phyloP scores from a whole-genome alignment of 2,113 vertebrate genomes.

The Scomber japonicus region DNA sequence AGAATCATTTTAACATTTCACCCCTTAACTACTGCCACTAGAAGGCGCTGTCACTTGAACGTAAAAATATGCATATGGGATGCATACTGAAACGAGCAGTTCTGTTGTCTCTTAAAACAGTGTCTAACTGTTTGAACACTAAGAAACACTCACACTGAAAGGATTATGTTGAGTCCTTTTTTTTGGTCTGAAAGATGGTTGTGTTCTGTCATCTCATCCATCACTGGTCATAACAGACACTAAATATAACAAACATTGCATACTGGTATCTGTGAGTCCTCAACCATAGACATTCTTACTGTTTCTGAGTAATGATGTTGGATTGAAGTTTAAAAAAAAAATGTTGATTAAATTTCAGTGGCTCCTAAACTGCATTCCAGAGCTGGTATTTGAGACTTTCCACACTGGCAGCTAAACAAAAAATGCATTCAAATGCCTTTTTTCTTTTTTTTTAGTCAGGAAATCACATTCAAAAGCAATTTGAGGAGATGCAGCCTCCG shows the following conservation, averaged over 20 bases:
- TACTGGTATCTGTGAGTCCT: not conserved
- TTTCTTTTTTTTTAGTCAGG: conserved; percentile 10
- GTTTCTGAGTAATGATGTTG: not conserved
- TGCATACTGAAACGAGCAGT: too few relatives aligned
- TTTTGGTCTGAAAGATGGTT: too few relatives aligned
- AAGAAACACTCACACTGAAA: too few relatives aligned
- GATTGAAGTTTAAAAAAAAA: not conserved
- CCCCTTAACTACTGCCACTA: too few relatives aligned
- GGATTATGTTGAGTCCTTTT: too few relatives aligned
- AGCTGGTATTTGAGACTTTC: not conserved
- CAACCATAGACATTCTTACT: not conserved
- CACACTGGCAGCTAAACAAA: not conserved
- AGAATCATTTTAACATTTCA: too few relatives aligned
- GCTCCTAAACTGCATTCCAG: not conserved
- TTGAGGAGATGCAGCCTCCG: conserved; percentile 35
- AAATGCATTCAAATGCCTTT: not conserved
- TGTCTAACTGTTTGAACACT: too few relatives aligned
- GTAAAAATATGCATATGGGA: too few relatives aligned
- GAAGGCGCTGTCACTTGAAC: too few relatives aligned
- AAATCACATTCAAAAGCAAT: conserved; percentile 35
- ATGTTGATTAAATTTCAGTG: not conserved
- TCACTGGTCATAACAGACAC: not conserved
- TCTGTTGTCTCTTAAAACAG: too few relatives aligned
- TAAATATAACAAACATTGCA: not conserved
- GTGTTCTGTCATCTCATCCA: too few relatives aligned